A percentile compares a stretch with the other conserved stretches of the same genome.
Conservation (phyloP, 2,113 vertebrate genomes). For the Labrus mixtus region DNA sequence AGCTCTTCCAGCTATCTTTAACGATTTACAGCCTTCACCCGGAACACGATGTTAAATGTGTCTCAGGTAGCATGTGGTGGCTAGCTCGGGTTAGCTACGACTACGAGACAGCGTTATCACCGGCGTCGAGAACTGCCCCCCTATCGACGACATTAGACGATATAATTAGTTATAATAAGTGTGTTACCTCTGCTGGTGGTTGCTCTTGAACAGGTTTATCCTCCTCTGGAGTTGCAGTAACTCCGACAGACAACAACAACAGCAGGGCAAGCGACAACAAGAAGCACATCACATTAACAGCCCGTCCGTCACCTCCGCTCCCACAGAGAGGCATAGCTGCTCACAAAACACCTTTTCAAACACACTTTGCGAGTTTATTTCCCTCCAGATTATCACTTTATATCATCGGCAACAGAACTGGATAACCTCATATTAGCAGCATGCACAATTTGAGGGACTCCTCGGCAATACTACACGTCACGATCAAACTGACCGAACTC, state of each 20-base stretch:
- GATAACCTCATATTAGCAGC: constrained; percentile 59
- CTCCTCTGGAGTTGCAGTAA: constrained; percentile 78
- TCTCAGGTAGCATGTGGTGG: constrained; percentile 53
- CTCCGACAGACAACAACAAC: constrained; percentile 65
- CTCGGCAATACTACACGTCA: constrained; percentile 51
- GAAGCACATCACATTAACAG: constrained; percentile 32
- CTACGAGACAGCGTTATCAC: neutral
- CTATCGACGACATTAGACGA: fast-evolving
- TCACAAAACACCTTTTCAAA: neutral
- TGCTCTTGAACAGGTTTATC: constrained; percentile 68
- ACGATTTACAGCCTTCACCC: neutral
- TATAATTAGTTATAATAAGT: neutral
- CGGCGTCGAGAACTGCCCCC: neutral
- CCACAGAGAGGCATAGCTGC: constrained; percentile 71
- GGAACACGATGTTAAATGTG: constrained; percentile 18
- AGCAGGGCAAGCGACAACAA: constrained; percentile 59
- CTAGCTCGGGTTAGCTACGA: constrained; percentile 33
- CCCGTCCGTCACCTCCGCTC: constrained; percentile 55
- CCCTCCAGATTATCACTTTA: constrained; percentile 32
- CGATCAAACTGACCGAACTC: constrained; percentile 1
- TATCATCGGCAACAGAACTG: neutral
- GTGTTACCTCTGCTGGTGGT: constrained; percentile 72
- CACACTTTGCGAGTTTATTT: neutral
- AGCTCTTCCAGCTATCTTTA: neutral
- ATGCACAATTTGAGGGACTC: neutral